Percentiles rank a stretch among this genome's conserved stretches.
Evolutionary conservation across 2,797 vertebrate species (phyloP).

Genomic region (Sebastes hopkinsi): DNA sequence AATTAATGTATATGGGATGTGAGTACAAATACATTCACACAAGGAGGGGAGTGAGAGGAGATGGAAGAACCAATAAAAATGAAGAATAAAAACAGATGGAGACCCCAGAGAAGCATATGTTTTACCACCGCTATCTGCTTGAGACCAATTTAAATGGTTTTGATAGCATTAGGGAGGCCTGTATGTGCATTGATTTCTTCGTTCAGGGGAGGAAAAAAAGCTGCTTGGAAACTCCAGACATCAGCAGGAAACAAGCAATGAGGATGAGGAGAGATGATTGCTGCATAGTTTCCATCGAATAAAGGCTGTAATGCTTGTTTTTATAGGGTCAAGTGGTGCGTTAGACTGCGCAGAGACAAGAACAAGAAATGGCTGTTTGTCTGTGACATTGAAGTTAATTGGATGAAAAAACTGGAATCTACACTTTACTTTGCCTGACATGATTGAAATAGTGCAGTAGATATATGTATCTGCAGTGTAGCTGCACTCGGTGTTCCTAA

Average conservation of each 20-base stretch:
- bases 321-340: neutral
- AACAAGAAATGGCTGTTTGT: neutral
- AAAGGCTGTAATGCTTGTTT: neutral
- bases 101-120: slow-evolving; percentile 32
- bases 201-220: slow-evolving; percentile 4
- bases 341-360: neutral
- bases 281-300: neutral
- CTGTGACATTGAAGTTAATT: neutral
- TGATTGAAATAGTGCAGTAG: neutral
- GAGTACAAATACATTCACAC: neutral
- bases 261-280: slow-evolving; percentile 3
- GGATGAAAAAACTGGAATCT: neutral
- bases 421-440: neutral
- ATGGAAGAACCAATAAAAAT: slow-evolving; percentile 8
- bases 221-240: slow-evolving; percentile 10
- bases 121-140: slow-evolving; percentile 30
- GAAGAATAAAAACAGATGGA: slow-evolving; percentile 25
- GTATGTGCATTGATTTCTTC: slow-evolving; percentile 45
- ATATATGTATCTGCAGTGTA: neutral
- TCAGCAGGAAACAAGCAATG: slow-evolving; percentile 24
- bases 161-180: slow-evolving; percentile 38
- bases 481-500: neutral
- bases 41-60: neutral
- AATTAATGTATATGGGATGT: neutral
- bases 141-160: slow-evolving; percentile 38